Percentiles rank a stretch among this genome's conserved stretches.
These are phyloP conservation scores for Norana najaformis DNA, from an alignment of 2,888 invertebrate genomes.

Conservation along the genomic window DNA sequence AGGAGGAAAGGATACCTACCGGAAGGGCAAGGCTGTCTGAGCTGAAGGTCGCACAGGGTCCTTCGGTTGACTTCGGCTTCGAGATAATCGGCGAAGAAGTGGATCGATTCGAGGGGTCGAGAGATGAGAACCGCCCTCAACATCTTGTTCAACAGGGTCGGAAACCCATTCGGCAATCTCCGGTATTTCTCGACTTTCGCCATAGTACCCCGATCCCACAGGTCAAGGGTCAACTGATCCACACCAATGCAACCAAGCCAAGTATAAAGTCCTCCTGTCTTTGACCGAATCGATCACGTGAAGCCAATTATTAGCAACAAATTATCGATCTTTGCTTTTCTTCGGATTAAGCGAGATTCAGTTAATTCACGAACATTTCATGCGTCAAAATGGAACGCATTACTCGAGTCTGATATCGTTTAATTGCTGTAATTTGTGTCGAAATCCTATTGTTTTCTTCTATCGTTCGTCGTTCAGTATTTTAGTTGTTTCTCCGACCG, in stretches of 20 bases:
- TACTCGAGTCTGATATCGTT: too few species aligned
- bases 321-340: not conserved
- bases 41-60: not conserved
- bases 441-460: not conserved
- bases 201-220: not conserved
- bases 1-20: not conserved
- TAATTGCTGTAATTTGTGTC: not conserved
- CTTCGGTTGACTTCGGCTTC: slow-evolving; percentile 5
- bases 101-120: not conserved
- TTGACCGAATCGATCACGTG: too few species aligned
- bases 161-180: not conserved
- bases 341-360: not conserved
- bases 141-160: slow-evolving; percentile 8
- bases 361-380: not conserved
- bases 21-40: not conserved
- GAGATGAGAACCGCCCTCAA: not conserved
- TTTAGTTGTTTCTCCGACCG: too few species aligned
- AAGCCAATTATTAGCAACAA: not conserved
- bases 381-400: not conserved
- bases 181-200: not conserved
- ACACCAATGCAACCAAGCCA: too few species aligned
- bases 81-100: not conserved
- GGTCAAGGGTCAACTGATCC: not conserved
- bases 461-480: not conserved
- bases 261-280: too few species aligned